Base-by-base conservation (phyloP, 2,888 invertebrate species). In the Lasioglossum vierecki region DNA sequence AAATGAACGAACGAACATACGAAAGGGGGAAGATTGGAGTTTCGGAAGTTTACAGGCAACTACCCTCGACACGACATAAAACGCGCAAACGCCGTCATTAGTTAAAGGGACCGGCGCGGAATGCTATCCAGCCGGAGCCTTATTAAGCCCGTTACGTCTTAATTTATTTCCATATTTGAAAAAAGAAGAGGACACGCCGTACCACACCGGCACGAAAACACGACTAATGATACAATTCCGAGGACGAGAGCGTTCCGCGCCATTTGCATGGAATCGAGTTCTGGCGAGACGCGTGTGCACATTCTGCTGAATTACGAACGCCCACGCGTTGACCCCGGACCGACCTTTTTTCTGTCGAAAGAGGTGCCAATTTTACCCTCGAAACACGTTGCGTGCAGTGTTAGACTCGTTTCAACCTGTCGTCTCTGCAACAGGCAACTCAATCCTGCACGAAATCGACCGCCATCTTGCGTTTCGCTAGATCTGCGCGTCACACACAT, bases 151-250 rank as follows among this genome's bases (percentile, higher is more conserved):
- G 91, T 92, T 92, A 92, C 88, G 86, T 91, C 92, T 92, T 92
- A 92, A 93, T 93, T 93, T 92, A 93, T 92, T 92, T 92, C 85
- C 91, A 91, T 90, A 91, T 91, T 92, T 90, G 85, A 89, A 92
- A 92, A 91, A 89, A 35, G 9, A 68, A 22, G 35, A n/a, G 41
- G 4, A 68, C 66, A 35, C 66, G 66, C 82, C 26, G 76, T 72
- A 63, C 63, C 79, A 35, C 79, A 78, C 78, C 79, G 88, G 82
- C 73, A 71, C 79, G 80, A 79, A 53, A 53, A n/a, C 53, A 88
- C 80, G 84, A 82, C 87, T 92, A 92, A 92, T 89, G 92, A 92
- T 92, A 92, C 91, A 88, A 92, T 92, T 92, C 91, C 86, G 86
- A 80, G 80, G 15, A 26, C 15, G 60, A 60, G 11, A 60, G 5